Conservation (phyloP, 2,888 invertebrate genomes). For the Antitype chi region DNA sequence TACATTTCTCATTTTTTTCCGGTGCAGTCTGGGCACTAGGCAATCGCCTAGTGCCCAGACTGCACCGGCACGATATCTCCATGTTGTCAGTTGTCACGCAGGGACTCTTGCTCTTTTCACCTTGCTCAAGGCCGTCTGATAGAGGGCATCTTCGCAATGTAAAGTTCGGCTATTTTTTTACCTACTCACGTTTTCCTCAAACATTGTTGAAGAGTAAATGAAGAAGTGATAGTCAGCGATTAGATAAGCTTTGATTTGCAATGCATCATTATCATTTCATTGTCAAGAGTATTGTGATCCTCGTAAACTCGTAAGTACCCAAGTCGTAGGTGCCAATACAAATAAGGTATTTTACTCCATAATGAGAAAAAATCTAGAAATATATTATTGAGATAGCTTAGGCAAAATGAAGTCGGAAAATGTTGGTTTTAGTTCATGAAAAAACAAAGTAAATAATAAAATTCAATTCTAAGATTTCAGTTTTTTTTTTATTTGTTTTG, state of each 20-base stretch:
- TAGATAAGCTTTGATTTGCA: slow-evolving; percentile 16
- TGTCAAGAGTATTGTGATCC: background rate
- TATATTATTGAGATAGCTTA: too few species aligned
- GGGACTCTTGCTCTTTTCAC: background rate
- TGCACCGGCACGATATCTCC: background rate
- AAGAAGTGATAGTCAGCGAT: background rate
- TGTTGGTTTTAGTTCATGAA: too few species aligned
- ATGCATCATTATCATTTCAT: background rate
- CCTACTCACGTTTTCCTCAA: background rate
- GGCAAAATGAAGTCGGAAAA: too few species aligned
- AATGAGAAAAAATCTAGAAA: too few species aligned
- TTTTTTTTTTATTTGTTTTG: too few species aligned
- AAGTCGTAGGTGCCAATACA: background rate
- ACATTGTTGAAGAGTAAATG: background rate
- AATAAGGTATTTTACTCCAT: background rate
- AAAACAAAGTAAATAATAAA: too few species aligned
- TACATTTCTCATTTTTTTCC: too few species aligned
- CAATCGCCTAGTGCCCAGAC: too few species aligned
- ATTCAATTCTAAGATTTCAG: too few species aligned
- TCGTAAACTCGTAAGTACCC: too few species aligned
- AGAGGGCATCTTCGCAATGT: background rate
- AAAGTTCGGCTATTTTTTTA: background rate
- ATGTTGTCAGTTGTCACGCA: background rate
- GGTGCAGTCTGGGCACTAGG: too few species aligned
- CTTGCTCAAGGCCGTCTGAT: background rate